Evolutionary conservation across 1,140 invertebrate genomes (phyloP).

Genomic region (Platyscapa corneri): DNA sequence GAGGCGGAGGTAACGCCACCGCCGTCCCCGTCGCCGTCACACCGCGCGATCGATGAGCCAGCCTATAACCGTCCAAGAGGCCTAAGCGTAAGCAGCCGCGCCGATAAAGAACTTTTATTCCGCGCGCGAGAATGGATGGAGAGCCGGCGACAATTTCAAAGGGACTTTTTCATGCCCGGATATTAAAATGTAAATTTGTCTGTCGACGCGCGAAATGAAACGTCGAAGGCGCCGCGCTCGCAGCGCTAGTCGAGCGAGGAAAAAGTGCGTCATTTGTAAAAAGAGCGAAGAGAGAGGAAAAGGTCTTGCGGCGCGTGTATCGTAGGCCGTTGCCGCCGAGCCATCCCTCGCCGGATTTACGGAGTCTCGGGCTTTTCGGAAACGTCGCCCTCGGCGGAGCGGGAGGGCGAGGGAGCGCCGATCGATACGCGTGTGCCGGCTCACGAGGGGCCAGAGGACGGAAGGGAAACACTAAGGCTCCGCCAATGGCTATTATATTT

Average conservation of each 20-base stretch:
- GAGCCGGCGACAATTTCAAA: no score
- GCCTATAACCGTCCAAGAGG: no score
- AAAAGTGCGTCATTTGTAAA: no score
- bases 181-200: slow-evolving; percentile 12
- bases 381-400: slow-evolving; percentile 34
- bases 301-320: background rate
- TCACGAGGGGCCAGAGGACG: background rate
- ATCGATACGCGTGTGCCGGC: slow-evolving; percentile 43
- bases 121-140: no score
- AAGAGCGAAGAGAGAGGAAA: background rate
- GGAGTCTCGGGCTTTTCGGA: slow-evolving; percentile 34
- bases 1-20: no score
- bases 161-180: background rate
- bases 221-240: background rate
- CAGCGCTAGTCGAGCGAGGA: no score
- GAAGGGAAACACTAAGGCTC: slow-evolving; percentile 59
- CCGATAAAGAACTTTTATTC: no score
- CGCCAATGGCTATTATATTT: slow-evolving; percentile 68
- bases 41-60: no score
- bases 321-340: background rate
- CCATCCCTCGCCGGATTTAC: background rate
- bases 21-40: no score
- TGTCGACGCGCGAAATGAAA: background rate
- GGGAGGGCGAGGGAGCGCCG: slow-evolving; percentile 2
- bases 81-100: no score